Conservation (phyloP, 2,888 invertebrate genomes). For the Pterostichus madidus region DNA sequence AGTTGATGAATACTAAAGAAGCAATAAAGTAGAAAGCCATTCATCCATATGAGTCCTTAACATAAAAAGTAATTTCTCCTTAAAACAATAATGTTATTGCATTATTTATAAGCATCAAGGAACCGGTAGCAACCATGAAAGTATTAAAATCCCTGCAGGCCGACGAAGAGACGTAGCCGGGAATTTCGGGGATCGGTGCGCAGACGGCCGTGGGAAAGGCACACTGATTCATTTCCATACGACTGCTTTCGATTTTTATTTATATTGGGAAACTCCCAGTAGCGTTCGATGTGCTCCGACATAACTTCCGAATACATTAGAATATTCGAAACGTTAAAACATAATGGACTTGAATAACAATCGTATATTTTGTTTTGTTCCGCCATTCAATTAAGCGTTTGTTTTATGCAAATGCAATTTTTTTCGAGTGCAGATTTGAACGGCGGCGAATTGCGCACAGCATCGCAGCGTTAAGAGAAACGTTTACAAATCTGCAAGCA, state of each 20-base stretch:
- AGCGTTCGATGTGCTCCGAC: constrained; percentile 70
- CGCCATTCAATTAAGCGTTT: constrained; percentile 73
- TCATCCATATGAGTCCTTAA: background rate
- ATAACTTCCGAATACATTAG: constrained; percentile 73
- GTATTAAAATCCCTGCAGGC: constrained; percentile 51
- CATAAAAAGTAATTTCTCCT: constrained; percentile 54
- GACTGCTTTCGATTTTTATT: constrained; percentile 72
- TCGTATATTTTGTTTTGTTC: constrained; percentile 73
- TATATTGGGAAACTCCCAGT: constrained; percentile 70
- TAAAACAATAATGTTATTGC: constrained; percentile 55
- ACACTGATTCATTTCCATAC: constrained; percentile 71
- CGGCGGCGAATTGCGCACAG: background rate
- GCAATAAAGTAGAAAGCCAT: constrained; percentile 12
- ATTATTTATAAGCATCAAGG: constrained; percentile 60
- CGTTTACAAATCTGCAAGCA: constrained; percentile 46
- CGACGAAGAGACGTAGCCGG: constrained; percentile 13
- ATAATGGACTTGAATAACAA: constrained; percentile 73
- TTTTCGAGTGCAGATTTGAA: constrained; percentile 45
- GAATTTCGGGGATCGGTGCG: too few relatives aligned
- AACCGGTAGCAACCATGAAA: constrained; percentile 53
- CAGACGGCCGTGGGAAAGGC: constrained; percentile 68
- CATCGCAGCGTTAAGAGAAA: constrained; percentile 2
- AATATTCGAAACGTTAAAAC: constrained; percentile 69
- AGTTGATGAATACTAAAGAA: too few relatives aligned
- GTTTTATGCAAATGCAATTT: constrained; percentile 70